phyloP scores from a whole-genome alignment of 2,113 vertebrate genomes.

The Vimba vimba region DNA sequence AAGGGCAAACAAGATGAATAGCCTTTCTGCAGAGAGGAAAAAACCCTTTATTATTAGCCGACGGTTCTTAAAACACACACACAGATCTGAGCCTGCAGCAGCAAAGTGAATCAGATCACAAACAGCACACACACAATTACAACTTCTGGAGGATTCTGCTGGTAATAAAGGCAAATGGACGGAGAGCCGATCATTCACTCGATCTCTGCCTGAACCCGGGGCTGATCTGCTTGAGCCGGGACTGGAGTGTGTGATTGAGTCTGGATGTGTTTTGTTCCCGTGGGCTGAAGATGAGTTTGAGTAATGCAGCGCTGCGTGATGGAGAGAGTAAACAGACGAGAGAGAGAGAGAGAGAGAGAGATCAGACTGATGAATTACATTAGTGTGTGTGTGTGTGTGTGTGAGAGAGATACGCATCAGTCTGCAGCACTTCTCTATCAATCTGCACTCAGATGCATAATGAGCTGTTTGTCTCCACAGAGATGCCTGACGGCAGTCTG shows the following conservation, averaged over 20 bases:
- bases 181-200: no score
- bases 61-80: constrained; percentile 20
- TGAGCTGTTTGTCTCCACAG: constrained; percentile 45
- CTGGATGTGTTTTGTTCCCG: no score
- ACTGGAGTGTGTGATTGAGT: no score
- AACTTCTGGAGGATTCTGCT: not conserved
- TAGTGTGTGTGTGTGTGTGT: not conserved
- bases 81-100: not conserved
- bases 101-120: not conserved
- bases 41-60: constrained; percentile 27
- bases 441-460: constrained; percentile 45
- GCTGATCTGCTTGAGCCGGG: not conserved
- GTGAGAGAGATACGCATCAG: constrained; percentile 4
- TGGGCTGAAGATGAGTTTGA: no score
- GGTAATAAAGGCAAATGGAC: not conserved
- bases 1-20: constrained; percentile 40
- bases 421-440: constrained; percentile 39
- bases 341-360: no score
- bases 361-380: no score
- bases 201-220: no score
- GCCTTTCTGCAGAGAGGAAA: constrained; percentile 16
- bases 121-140: not conserved
- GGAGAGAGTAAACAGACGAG: no score
- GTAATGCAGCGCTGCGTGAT: no score
- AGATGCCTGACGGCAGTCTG: constrained; percentile 30